Evolutionary conservation across 1,140 invertebrate species (phyloP).

Genomic region (Cryptotermes secundus): DNA sequence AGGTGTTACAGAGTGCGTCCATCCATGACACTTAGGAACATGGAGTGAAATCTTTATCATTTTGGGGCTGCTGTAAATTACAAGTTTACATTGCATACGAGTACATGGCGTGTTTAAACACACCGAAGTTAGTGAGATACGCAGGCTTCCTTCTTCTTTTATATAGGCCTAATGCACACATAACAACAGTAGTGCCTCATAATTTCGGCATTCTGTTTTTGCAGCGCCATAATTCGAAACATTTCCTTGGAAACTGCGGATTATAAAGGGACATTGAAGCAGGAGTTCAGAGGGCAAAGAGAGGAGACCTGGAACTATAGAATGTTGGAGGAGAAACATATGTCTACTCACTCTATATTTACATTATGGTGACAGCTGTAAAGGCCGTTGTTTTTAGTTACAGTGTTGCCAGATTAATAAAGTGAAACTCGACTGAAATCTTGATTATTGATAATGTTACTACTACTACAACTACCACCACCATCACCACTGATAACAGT

Average conservation of each 20-base stretch:
- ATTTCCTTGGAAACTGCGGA: background rate
- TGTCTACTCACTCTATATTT: no score
- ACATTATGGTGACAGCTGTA: no score
- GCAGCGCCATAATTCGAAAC: background rate
- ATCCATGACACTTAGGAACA: background rate
- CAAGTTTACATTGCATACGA: background rate
- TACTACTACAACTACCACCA: no score
- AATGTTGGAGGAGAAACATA: no score
- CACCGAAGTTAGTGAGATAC: no score
- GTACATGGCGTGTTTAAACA: background rate
- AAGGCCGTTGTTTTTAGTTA: no score
- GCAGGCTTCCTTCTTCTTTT: background rate
- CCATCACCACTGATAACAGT: no score
- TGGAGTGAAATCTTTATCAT: background rate
- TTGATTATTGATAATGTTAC: no score
- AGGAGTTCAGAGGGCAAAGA: no score
- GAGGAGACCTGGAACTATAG: no score
- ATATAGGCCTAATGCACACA: background rate
- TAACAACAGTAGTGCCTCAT: background rate
- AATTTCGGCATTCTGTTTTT: background rate
- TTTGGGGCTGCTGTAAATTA: background rate
- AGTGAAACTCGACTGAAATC: no score
- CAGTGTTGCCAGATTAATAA: no score
- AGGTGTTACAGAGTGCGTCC: background rate
- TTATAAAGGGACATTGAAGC: background rate